Percentiles rank a stretch among this genome's conserved stretches.
Evolutionary conservation across 2,888 invertebrate genomes (phyloP).

Genomic region (Hetaerina titia): DNA sequence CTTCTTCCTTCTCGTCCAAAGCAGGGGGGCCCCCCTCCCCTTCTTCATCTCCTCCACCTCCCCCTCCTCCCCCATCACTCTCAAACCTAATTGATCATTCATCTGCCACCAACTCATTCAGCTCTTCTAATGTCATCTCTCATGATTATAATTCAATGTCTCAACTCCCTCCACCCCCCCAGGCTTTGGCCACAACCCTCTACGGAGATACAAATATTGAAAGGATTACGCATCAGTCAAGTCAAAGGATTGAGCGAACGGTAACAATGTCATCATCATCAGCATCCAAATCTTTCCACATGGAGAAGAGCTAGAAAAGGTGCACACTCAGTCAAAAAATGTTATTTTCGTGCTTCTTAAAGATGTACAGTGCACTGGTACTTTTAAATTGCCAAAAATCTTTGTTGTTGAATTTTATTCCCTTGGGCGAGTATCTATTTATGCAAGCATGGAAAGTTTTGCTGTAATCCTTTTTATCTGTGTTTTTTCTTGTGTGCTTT

Average conservation of each 20-base stretch:
- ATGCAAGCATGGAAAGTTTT: not conserved
- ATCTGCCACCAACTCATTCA: not conserved
- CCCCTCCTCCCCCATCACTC: constrained; percentile 36
- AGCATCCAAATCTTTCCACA: constrained; percentile 75
- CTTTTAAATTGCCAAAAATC: not conserved
- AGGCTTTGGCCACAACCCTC: not conserved
- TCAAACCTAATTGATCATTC: constrained; percentile 41
- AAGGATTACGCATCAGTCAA: constrained; percentile 84
- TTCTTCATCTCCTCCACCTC: constrained; percentile 42
- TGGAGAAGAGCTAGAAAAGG: constrained; percentile 69
- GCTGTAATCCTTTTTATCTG: not conserved
- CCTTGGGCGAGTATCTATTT: not conserved
- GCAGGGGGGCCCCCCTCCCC: constrained; percentile 46
- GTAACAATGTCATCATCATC: constrained; percentile 80
- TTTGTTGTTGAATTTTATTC: not conserved
- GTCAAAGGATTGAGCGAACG: constrained; percentile 85
- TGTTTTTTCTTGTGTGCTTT: not conserved
- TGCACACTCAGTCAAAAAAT: not conserved
- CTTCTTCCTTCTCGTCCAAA: constrained; percentile 43
- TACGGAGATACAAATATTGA: constrained; percentile 72
- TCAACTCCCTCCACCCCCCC: constrained; percentile 36
- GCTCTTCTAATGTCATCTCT: not conserved
- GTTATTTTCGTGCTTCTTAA: not conserved
- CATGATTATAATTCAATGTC: not conserved
- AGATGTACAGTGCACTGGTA: not conserved